These are phyloP conservation scores for Ptiloglossa arizonensis DNA, from an alignment of 1,140 invertebrate species.

Conservation along the genomic window DNA sequence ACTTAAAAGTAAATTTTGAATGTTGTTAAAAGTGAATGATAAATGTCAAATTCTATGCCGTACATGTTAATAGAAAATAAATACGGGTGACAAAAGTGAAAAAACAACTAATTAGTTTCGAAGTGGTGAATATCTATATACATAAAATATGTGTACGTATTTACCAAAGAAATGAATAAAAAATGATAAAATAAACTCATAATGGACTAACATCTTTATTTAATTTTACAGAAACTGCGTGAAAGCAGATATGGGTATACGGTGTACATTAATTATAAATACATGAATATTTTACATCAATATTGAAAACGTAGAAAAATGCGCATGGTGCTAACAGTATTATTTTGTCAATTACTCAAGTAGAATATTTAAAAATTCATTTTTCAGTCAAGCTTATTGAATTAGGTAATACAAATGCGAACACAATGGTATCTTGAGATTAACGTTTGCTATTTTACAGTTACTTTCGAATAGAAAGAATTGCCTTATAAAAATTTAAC, in stretches of 20 bases:
- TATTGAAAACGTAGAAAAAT: neutral
- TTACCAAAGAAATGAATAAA: neutral
- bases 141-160: neutral
- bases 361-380: neutral
- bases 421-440: neutral
- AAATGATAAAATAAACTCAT: neutral
- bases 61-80: constrained; percentile 3
- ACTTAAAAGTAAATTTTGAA: constrained; percentile 1
- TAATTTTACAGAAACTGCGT: no score
- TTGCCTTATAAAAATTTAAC: neutral
- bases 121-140: neutral
- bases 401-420: neutral
- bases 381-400: neutral
- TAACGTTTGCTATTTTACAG: neutral
- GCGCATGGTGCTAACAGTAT: neutral
- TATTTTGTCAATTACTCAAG: neutral
- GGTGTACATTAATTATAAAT: neutral
- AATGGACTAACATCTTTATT: no score
- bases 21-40: neutral
- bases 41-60: neutral
- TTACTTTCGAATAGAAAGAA: neutral
- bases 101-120: neutral
- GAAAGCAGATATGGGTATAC: neutral
- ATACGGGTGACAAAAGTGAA: no score
- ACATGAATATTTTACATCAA: neutral